Conservation (phyloP, 2,113 vertebrate species). For the Hippolais icterina region DNA sequence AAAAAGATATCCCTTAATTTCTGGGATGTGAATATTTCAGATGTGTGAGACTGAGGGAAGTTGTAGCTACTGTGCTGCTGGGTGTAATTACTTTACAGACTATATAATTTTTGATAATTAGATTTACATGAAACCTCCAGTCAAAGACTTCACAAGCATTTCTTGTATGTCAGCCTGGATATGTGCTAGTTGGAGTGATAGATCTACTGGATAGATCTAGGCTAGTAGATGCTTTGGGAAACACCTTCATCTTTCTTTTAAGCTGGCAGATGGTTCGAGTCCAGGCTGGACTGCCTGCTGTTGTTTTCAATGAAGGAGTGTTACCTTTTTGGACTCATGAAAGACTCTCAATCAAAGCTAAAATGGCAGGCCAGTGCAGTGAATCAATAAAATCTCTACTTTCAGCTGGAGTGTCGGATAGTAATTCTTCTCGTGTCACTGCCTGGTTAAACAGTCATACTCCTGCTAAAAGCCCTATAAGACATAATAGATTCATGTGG, state of each 20-base stretch:
- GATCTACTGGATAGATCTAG: conserved; percentile 31
- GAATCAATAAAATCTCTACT: conserved; percentile 85
- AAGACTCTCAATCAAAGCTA: conserved; percentile 82
- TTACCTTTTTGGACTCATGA: conserved; percentile 83
- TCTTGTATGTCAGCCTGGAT: not conserved
- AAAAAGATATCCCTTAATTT: conserved; percentile 7
- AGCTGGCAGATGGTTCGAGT: conserved; percentile 81
- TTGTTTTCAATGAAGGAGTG: conserved; percentile 78
- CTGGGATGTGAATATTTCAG: conserved; percentile 45
- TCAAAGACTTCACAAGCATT: conserved; percentile 32
- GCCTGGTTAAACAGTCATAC: conserved; percentile 84
- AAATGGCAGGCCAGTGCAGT: conserved; percentile 76
- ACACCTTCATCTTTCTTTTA: conserved; percentile 74
- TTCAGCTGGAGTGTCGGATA: conserved; percentile 80
- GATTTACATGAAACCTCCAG: conserved; percentile 47
- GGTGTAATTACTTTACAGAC: conserved; percentile 69
- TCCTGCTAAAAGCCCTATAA: conserved; percentile 73
- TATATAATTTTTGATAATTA: conserved; percentile 67
- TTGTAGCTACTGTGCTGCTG: conserved; percentile 49
- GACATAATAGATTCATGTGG: conserved; percentile 85
- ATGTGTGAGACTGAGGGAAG: not conserved
- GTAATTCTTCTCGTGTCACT: conserved; percentile 83
- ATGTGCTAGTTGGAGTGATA: not conserved
- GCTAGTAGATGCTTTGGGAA: conserved; percentile 62
- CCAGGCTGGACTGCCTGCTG: conserved; percentile 73